Evolutionary conservation across 64 coral and sea anemone genomes (phyloP), one percentile per base, ranked within the genome.

Genomic region (Montipora capricornis): DNA sequence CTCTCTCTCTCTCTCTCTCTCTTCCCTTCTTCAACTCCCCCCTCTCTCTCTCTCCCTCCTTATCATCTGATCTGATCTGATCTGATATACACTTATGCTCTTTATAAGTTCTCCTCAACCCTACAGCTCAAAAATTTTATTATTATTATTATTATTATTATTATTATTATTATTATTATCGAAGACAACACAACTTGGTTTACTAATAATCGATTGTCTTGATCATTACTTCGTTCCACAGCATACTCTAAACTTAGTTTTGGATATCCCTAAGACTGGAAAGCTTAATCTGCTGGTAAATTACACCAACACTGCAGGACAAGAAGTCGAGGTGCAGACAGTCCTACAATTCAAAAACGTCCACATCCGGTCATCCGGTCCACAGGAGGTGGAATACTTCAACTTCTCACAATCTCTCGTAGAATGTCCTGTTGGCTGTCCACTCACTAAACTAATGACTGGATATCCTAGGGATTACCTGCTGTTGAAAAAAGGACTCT

Each of bases 211-310:
- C 37, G 37, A 37, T 1, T 37, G 37, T 37, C 37, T 37, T 37
- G 37, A 37, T 37, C 53, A 57, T 57, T 71, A 15, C 17, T 22
- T 24, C 20, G 14, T 24, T 22, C 67, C 47, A 9, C 47, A 96
- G 94, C 24, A 91, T 5, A 76, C 17, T 0, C 44, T 96, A 51
- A 58, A 79, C 10, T 84, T 84, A 16, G 19, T 47, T 12, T 53
- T 96, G 84, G 58, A 89, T 3, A 96, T 96, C 11, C 78, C 94
- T 13, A 68, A 93, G 57, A 78, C 83, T 45, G 90, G 94, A 13
- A 53, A 89, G 49, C 92, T 83, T 68, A 55, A 17, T 16, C 44
- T 96, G 29, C 70, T 89, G 48, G 52, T 96, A 68, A 53, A 78
- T 69, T 96, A 70, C 58, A 76, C 14, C 53, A 73, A 83, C 2